These are phyloP conservation scores for Cephus rjabovi DNA, from an alignment of 2,888 invertebrate species.

Conservation along the genomic window DNA sequence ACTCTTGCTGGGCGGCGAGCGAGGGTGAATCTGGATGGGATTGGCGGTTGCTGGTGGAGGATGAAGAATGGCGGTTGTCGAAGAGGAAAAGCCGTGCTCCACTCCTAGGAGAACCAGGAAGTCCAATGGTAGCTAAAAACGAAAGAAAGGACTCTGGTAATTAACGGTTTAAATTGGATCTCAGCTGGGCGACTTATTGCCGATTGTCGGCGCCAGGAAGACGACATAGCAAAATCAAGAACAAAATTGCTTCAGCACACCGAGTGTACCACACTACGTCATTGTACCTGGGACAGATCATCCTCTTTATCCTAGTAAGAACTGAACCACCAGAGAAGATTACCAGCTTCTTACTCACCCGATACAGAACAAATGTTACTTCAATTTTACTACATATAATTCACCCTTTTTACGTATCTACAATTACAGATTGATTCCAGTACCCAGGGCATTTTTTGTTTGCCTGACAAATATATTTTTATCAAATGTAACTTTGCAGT, in stretches of 20 bases:
- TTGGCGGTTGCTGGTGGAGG: constrained; percentile 17
- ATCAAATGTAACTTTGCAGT: too few relatives aligned
- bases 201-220: constrained; percentile 45
- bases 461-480: too few relatives aligned
- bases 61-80: constrained; percentile 14
- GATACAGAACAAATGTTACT: too few relatives aligned
- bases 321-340: too few relatives aligned
- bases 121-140: too few relatives aligned
- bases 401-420: too few relatives aligned
- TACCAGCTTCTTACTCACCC: too few relatives aligned
- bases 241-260: constrained; percentile 47
- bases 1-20: constrained; percentile 6
- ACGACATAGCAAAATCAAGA: constrained; percentile 51
- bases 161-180: constrained; percentile 59
- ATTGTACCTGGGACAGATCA: too few relatives aligned
- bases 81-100: constrained; percentile 7
- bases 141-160: constrained; percentile 38
- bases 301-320: too few relatives aligned
- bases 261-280: constrained; percentile 10
- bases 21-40: constrained; percentile 28
- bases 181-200: constrained; percentile 48
- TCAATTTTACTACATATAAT: too few relatives aligned
- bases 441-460: too few relatives aligned
- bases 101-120: not conserved
- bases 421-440: too few relatives aligned